phyloP scores from a whole-genome alignment of 1,140 invertebrate species.

The Micrasema minimum region DNA sequence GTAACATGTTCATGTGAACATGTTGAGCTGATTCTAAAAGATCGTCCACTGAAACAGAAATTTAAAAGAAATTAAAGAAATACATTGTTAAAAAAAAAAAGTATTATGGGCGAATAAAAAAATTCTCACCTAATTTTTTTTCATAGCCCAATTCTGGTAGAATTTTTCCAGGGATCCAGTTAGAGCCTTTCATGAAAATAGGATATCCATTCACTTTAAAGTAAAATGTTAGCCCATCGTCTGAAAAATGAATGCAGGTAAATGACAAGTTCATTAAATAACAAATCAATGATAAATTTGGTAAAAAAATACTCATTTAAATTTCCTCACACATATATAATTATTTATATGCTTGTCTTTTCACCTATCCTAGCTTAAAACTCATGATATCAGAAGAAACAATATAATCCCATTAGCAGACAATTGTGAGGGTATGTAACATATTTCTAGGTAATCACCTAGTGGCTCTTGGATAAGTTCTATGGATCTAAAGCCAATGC shows the following conservation, averaged over 20 bases:
- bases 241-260: too few relatives aligned
- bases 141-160: conserved; percentile 81
- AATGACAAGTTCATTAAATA: neutral
- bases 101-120: neutral
- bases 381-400: too few relatives aligned
- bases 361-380: too few relatives aligned
- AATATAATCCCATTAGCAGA: too few relatives aligned
- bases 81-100: neutral
- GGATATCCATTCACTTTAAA: conserved; percentile 88
- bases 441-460: conserved; percentile 56
- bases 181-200: conserved; percentile 97
- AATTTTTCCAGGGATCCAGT: conserved; percentile 93
- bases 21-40: conserved; percentile 80
- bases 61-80: too few relatives aligned
- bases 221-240: conserved; percentile 82
- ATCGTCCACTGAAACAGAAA: conserved; percentile 59
- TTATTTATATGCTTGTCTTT: too few relatives aligned
- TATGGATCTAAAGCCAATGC: conserved; percentile 89
- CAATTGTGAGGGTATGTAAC: too few relatives aligned
- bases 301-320: too few relatives aligned
- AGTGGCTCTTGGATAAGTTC: conserved; percentile 79
- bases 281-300: too few relatives aligned
- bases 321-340: too few relatives aligned
- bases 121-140: conserved; percentile 51
- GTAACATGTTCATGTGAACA: conserved; percentile 92